Base-by-base conservation (phyloP, 2,113 vertebrate genomes). In the Ctenomys sociabilis region DNA sequence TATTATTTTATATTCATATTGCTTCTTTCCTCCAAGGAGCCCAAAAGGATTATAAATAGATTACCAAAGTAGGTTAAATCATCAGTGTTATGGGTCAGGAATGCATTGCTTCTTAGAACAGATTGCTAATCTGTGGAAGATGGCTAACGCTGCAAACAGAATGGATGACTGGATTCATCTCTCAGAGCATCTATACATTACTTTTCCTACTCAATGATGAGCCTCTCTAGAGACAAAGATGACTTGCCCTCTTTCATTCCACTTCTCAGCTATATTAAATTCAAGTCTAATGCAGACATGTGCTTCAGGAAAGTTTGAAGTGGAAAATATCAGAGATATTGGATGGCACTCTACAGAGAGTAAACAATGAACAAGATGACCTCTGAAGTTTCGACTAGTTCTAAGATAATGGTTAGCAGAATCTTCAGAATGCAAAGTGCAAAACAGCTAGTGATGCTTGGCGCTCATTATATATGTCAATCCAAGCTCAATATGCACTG, bases 1-100 rank as follows among this genome's bases (percentile, higher is more conserved):
- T 96, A 94, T 95, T 96, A 94, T 95, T 96, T 96, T 85, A 93
- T 35, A 92, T 95, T 96, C 87, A 85, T 40, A 68, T 40, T 91
- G 63, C 80, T 72, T 95, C 68, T 93, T 82, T 91, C 43, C 94
- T 96, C 95, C 64, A 72, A 87, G 93, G 93, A 95, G 13, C 83
- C 87, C 73, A 90, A 43, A 88, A 49, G 26, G 37, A 96, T 93
- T 92, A 94, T 92, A 97, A 97, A 96, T 90, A 90, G 78, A 95
- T 95, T 77, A 72, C 87, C 82, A 40, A 96, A 97, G 84, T 40
- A 93, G 81, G 86, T 93, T 96, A 96, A 91, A 85, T 82, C 64
- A 93, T 87, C 52, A 28, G n/a, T n/a, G 43, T 70, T 83, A 82
- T 40, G 54, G 84, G 95, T 94, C 80, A 85, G 80, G 22, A 82